Evolutionary conservation across 2,888 invertebrate species (phyloP).

Genomic region (Clunio marinus): DNA sequence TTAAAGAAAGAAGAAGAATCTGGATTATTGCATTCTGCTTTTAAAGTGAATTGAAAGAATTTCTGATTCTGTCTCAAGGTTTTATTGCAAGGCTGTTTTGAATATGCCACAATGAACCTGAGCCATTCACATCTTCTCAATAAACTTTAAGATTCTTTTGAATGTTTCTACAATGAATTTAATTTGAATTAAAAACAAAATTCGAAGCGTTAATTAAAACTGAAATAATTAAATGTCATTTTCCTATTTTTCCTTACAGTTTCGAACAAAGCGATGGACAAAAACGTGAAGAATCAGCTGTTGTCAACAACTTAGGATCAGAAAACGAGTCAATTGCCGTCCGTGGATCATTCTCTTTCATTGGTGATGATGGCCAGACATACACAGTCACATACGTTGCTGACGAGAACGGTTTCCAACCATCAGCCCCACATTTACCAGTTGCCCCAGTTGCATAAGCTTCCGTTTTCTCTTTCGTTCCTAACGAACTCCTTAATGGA

Average conservation of each 20-base stretch:
- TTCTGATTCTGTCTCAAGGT: no score
- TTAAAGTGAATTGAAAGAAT: no score
- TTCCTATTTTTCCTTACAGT: conserved; percentile 47
- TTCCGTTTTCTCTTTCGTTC: not conserved
- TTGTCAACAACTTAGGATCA: conserved; percentile 54
- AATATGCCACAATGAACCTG: no score
- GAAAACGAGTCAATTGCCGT: conserved; percentile 55
- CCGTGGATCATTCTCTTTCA: conserved; percentile 54
- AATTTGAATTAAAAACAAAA: no score
- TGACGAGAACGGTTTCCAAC: conserved; percentile 36
- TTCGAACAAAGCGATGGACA: conserved; percentile 56
- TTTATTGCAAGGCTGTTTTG: no score
- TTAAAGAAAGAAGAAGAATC: no score
- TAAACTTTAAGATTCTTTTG: no score
- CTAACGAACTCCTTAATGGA: not conserved
- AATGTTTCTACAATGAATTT: no score
- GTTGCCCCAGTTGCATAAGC: conserved; percentile 33
- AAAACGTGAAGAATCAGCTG: conserved; percentile 54
- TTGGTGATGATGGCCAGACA: conserved; percentile 56
- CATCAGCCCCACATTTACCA: conserved; percentile 27
- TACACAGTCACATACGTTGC: conserved; percentile 57
- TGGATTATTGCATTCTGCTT: no score
- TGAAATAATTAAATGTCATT: no score
- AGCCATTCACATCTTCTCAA: no score
- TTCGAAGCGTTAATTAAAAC: no score